Conservation (phyloP, 2,888 invertebrate genomes). For the Cephus pygmeus region DNA sequence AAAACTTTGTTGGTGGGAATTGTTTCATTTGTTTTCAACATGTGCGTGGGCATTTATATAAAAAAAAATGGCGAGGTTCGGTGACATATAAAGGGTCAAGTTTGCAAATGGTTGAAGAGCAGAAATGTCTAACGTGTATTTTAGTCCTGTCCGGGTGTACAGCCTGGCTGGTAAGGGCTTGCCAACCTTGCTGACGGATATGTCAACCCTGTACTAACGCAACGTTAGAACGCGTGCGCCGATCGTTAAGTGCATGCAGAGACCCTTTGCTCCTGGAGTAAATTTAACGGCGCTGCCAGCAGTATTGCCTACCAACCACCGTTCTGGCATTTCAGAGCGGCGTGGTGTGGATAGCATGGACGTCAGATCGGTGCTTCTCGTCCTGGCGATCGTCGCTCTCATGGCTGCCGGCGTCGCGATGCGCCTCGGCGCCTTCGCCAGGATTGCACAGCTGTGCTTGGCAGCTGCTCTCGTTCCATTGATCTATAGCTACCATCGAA, state of each 20-base stretch:
- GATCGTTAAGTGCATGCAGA: constrained; percentile 34
- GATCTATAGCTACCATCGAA: constrained; percentile 55
- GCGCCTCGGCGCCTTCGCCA: constrained; percentile 48
- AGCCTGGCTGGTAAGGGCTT: not conserved
- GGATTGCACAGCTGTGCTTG: constrained; percentile 50
- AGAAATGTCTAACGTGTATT: not conserved
- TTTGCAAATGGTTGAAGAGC: not conserved
- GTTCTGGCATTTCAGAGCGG: constrained; percentile 22
- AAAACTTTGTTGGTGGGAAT: not conserved
- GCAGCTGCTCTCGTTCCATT: constrained; percentile 51
- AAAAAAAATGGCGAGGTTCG: not conserved
- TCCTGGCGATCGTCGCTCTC: constrained; percentile 51
- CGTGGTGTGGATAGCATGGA: constrained; percentile 47
- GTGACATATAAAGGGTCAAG: not conserved
- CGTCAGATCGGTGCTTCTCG: constrained; percentile 53
- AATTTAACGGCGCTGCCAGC: not conserved
- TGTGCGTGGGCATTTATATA: not conserved
- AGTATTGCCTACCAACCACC: not conserved
- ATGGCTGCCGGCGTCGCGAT: constrained; percentile 55
- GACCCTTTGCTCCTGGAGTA: constrained; percentile 2
- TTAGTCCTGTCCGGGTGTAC: not conserved
- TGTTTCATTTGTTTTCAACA: not conserved
- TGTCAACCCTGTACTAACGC: not conserved
- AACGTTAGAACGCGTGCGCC: not conserved
- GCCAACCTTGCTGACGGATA: not conserved